phyloP scores from a whole-genome alignment of 2,888 invertebrate genomes.

The Listrodromus nycthemerus region DNA sequence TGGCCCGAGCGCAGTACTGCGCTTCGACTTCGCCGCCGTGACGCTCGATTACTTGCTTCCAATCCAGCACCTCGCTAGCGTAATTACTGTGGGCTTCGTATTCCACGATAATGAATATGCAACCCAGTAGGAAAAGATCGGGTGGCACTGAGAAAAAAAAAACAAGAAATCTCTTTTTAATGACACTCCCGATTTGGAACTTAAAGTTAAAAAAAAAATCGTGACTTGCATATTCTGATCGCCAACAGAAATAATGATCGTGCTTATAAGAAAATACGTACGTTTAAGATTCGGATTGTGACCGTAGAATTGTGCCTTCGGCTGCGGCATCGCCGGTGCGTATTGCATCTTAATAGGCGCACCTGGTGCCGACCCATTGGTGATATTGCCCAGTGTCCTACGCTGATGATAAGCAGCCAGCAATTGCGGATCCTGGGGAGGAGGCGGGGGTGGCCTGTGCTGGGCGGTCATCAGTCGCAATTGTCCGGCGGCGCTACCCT shows the following conservation, averaged over 20 bases:
- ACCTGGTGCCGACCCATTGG: slow-evolving; percentile 84
- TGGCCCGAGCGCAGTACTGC: slow-evolving; percentile 93
- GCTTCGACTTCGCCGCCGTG: slow-evolving; percentile 96
- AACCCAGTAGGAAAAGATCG: slow-evolving; percentile 95
- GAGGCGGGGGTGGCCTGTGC: slow-evolving; percentile 87
- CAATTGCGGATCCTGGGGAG: slow-evolving; percentile 84
- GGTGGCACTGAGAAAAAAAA: slow-evolving; percentile 87
- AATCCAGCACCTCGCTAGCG: slow-evolving; percentile 87
- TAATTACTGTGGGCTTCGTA: slow-evolving; percentile 89
- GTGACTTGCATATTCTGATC: too few relatives aligned
- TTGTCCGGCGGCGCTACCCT: slow-evolving; percentile 85
- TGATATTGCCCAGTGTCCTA: slow-evolving; percentile 86
- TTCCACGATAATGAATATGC: slow-evolving; percentile 95
- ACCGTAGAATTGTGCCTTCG: slow-evolving; percentile 94
- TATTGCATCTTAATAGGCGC: slow-evolving; percentile 82
- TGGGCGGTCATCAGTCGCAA: slow-evolving; percentile 93
- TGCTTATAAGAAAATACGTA: slow-evolving; percentile 75
- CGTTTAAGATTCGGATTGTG: slow-evolving; percentile 96
- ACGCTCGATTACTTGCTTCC: slow-evolving; percentile 91
- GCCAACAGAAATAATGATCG: not conserved
- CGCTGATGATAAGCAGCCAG: slow-evolving; percentile 82
- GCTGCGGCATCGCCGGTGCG: slow-evolving; percentile 82
- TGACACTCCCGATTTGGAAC: not conserved
- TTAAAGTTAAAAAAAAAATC: not conserved
- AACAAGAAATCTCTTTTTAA: not conserved